Percentiles rank a stretch among this genome's conserved stretches.
phyloP scores from a whole-genome alignment of 2,113 vertebrate species.

The Motacilla alba region DNA sequence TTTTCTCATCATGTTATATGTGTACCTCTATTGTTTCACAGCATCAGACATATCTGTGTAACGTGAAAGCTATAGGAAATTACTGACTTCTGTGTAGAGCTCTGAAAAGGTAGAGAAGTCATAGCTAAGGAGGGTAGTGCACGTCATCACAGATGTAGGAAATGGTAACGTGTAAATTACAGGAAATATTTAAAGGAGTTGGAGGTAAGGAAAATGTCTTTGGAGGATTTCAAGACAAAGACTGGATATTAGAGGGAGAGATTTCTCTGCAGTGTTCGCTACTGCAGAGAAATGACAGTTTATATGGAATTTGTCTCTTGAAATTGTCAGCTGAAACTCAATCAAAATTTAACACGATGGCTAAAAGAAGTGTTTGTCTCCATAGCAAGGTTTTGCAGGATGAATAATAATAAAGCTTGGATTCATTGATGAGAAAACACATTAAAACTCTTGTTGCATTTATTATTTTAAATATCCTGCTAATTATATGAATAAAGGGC shows the following conservation, averaged over 20 bases:
- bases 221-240: not conserved
- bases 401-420: not conserved
- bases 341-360: not conserved
- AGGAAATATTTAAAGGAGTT: not conserved
- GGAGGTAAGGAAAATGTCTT: not conserved
- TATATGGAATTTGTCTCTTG: not conserved
- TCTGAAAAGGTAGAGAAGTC: not conserved
- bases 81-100: not conserved
- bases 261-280: not conserved
- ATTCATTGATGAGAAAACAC: not conserved
- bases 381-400: not conserved
- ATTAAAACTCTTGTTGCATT: not conserved
- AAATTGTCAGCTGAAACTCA: not conserved
- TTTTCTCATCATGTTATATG: not conserved
- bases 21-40: not conserved
- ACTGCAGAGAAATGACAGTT: not conserved
- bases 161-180: not conserved
- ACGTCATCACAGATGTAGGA: not conserved
- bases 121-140: not conserved
- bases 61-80: not conserved
- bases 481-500: slow-evolving; percentile 1
- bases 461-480: not conserved
- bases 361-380: not conserved
- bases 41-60: not conserved
- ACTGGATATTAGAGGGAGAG: not conserved